Conservation (phyloP, 2,113 vertebrate genomes). For the Plestiodon gilberti region DNA sequence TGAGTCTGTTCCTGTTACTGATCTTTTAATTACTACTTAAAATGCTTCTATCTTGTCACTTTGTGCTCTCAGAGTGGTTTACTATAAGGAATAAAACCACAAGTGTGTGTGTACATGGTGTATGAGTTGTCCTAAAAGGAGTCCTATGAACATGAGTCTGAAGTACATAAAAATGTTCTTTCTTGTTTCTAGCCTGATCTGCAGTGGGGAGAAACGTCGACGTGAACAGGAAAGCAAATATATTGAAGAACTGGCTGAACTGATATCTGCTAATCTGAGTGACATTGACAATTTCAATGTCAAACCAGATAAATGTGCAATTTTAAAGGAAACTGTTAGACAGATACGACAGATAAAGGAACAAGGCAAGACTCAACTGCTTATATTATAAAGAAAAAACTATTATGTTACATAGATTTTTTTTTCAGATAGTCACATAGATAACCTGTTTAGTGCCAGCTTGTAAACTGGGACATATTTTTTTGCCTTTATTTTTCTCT, state of each 20-base stretch:
- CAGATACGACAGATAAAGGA: slow-evolving; percentile 99
- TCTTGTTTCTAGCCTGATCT: slow-evolving; percentile 69
- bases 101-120: background rate
- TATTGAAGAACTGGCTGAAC: slow-evolving; percentile 96
- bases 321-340: slow-evolving; percentile 97
- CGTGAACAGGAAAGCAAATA: slow-evolving; percentile 99
- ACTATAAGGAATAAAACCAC: background rate
- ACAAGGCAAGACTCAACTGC: slow-evolving; percentile 84
- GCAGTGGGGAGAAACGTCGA: slow-evolving; percentile 94
- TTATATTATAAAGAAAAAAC: slow-evolving; percentile 14
- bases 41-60: background rate
- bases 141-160: slow-evolving; percentile 1
- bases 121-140: background rate
- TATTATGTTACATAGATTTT: background rate
- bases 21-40: background rate
- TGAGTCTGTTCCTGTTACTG: background rate
- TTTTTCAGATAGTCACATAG: background rate
- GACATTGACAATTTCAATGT: slow-evolving; percentile 99
- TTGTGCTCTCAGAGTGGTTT: background rate
- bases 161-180: background rate
- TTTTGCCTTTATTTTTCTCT: background rate
- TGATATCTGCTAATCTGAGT: slow-evolving; percentile 98
- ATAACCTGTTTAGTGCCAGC: background rate
- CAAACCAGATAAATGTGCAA: slow-evolving; percentile 98
- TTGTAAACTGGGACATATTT: background rate